phyloP scores from a whole-genome alignment of 1,140 invertebrate species.

The Camponotus vicinus region DNA sequence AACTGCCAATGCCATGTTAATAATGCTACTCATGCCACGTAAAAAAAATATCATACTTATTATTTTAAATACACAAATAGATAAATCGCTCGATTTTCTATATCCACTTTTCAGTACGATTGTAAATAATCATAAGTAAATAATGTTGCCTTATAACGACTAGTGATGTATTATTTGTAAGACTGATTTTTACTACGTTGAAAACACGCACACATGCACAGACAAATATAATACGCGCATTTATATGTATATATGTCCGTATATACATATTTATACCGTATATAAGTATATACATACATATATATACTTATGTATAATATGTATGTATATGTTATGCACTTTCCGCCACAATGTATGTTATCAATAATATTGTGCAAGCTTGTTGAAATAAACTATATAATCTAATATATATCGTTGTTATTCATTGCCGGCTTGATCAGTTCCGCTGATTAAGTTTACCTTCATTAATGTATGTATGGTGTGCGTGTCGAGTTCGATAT shows the following conservation, averaged over 20 bases:
- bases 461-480: constrained; percentile 12
- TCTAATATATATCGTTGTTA: constrained; percentile 15
- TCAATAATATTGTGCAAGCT: constrained; percentile 72
- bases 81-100: background rate
- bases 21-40: too few relatives aligned
- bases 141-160: constrained; percentile 44
- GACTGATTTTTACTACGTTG: constrained; percentile 75
- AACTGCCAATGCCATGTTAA: too few relatives aligned
- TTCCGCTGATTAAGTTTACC: constrained; percentile 37
- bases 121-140: constrained; percentile 59
- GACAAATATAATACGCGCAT: too few relatives aligned
- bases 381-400: constrained; percentile 75
- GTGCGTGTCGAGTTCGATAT: constrained; percentile 1
- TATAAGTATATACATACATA: background rate
- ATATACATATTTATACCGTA: constrained; percentile 25
- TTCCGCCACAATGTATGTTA: constrained; percentile 42
- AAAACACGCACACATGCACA: constrained; percentile 31
- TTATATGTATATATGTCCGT: constrained; percentile 15
- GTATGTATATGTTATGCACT: constrained; percentile 42
- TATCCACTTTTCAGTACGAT: background rate
- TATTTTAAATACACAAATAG: background rate
- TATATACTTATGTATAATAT: constrained; percentile 6
- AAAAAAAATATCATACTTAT: background rate
- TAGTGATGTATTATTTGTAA: constrained; percentile 78
- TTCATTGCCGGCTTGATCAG: constrained; percentile 4